Percentiles rank a stretch among this genome's conserved stretches.
phyloP scores from a whole-genome alignment of 1,140 invertebrate species.

The Uloborus diversus region DNA sequence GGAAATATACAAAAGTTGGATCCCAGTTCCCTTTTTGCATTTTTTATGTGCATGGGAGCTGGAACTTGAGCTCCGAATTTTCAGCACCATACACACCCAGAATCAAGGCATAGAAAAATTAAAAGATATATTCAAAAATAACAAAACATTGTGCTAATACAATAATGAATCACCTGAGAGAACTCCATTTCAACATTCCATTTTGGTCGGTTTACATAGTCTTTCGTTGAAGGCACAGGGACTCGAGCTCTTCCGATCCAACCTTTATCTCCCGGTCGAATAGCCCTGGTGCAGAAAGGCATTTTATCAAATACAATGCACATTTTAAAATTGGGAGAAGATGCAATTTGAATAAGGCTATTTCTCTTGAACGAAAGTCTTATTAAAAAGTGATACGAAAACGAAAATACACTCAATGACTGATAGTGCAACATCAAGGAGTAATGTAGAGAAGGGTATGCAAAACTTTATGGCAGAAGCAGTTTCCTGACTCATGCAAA shows the following conservation, averaged over 20 bases:
- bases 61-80: not conserved
- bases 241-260: conserved; percentile 95
- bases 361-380: no score
- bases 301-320: conserved; percentile 2
- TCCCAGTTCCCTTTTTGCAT: not conserved
- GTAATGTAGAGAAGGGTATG: not conserved
- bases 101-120: not conserved
- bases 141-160: not conserved
- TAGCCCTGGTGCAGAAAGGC: no score
- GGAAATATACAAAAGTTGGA: not conserved
- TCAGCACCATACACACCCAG: not conserved
- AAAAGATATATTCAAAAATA: not conserved
- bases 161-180: conserved; percentile 28
- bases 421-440: not conserved
- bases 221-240: conserved; percentile 93
- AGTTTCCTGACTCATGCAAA: no score
- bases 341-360: no score
- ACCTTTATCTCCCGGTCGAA: conserved; percentile 92
- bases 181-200: conserved; percentile 89
- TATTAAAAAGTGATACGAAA: not conserved
- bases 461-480: not conserved
- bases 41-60: no score
- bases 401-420: not conserved
- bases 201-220: conserved; percentile 94
- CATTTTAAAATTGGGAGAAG: not conserved